These are phyloP conservation scores for Callipepla squamata DNA, from an alignment of 2,113 vertebrate genomes.

Conservation along the genomic window DNA sequence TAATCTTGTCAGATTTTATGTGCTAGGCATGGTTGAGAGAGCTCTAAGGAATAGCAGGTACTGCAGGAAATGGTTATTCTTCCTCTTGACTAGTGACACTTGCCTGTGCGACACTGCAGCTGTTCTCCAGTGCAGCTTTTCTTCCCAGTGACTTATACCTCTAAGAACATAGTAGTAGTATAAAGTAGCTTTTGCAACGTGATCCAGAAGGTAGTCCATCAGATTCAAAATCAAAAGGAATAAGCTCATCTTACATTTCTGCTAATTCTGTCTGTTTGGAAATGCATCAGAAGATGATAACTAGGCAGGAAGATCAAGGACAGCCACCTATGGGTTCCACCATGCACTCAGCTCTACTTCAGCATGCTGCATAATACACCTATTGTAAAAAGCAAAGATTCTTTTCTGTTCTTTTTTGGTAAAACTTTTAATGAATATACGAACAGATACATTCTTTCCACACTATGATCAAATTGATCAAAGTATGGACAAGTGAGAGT, in stretches of 20 bases:
- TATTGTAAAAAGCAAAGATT: not conserved
- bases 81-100: conserved; percentile 18
- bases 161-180: not conserved
- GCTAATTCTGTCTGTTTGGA: not conserved
- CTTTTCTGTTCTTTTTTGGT: not conserved
- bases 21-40: conserved; percentile 46
- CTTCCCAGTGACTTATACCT: not conserved
- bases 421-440: not conserved
- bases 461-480: not conserved
- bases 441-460: not conserved
- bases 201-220: not conserved
- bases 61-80: not conserved
- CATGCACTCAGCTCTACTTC: fast-evolving
- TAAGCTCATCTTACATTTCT: not conserved
- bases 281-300: not conserved
- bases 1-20: conserved; percentile 61
- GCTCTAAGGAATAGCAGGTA: conserved; percentile 51
- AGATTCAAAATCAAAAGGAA: not conserved
- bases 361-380: not conserved
- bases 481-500: not conserved
- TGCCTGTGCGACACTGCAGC: not conserved
- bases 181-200: not conserved
- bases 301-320: not conserved
- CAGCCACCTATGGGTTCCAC: not conserved
- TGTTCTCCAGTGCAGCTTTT: not conserved